Conservation (phyloP, 2,888 invertebrate genomes). For the Coleophora deauratella region DNA sequence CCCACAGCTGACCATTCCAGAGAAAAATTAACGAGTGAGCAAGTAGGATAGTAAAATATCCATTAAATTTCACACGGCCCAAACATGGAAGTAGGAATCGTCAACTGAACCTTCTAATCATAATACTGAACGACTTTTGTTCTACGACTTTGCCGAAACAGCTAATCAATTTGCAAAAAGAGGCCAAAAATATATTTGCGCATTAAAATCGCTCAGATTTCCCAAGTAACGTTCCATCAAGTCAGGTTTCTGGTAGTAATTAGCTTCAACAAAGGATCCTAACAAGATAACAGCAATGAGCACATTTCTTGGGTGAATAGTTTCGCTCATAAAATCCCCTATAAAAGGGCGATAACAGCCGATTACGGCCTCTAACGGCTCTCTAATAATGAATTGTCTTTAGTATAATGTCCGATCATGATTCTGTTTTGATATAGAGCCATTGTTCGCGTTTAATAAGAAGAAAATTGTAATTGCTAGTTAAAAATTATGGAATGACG, state of each 20-base stretch:
- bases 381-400: constrained; percentile 74
- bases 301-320: constrained; percentile 69
- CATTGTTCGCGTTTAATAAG: constrained; percentile 43
- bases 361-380: constrained; percentile 66
- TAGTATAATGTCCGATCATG: constrained; percentile 62
- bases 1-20: too few relatives aligned
- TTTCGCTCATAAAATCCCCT: constrained; percentile 69
- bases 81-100: too few relatives aligned
- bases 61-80: too few relatives aligned
- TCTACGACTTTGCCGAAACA: too few relatives aligned
- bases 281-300: constrained; percentile 45
- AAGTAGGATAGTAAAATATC: too few relatives aligned
- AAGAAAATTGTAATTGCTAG: constrained; percentile 30
- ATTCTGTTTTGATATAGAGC: constrained; percentile 38
- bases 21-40: too few relatives aligned
- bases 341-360: constrained; percentile 74
- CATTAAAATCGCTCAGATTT: too few relatives aligned
- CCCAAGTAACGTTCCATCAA: too few relatives aligned
- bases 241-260: constrained; percentile 29
- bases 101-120: too few relatives aligned
- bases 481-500: constrained; percentile 13
- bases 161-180: too few relatives aligned
- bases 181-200: too few relatives aligned
- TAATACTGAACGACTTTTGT: too few relatives aligned
- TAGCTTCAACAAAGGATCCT: constrained; percentile 47